Conservation (phyloP, 2,113 vertebrate genomes). For the Nipponia nippon region DNA sequence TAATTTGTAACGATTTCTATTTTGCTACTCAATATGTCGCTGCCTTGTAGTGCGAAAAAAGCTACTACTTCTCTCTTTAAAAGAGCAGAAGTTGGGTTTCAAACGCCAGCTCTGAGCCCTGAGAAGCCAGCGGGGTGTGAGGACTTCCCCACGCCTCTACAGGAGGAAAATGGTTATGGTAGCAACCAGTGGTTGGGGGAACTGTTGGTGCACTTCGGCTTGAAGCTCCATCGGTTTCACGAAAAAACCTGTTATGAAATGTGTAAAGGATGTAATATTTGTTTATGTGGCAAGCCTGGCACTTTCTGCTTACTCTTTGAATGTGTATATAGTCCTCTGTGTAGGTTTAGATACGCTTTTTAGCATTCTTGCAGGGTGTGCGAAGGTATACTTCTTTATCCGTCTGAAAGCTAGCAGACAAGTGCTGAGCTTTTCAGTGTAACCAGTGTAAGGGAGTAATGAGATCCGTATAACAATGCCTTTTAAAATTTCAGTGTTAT, state of each 20-base stretch:
- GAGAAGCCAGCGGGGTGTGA: not conserved
- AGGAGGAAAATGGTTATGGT: not conserved
- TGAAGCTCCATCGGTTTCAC: not conserved
- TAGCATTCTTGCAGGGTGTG: not conserved
- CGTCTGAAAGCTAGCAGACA: not conserved
- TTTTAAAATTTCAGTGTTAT: conserved; percentile 25
- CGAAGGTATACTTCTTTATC: not conserved
- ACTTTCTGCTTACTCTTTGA: fast-evolving
- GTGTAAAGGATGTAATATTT: not conserved
- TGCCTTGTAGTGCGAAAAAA: not conserved
- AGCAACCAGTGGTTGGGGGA: conserved; percentile 75
- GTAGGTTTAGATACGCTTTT: fast-evolving
- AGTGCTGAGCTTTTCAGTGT: not conserved
- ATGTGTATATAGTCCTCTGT: fast-evolving
- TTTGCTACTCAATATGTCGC: not conserved
- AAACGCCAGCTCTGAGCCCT: not conserved
- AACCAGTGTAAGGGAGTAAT: not conserved
- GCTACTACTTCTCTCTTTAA: not conserved
- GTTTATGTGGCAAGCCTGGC: not conserved
- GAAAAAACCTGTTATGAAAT: fast-evolving
- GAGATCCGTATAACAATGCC: not conserved
- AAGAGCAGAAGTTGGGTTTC: not conserved
- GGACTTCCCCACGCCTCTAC: not conserved
- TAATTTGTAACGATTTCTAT: not conserved
- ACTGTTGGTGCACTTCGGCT: not conserved